Conservation (phyloP, 1,140 invertebrate species). For the Cydia amplana region DNA sequence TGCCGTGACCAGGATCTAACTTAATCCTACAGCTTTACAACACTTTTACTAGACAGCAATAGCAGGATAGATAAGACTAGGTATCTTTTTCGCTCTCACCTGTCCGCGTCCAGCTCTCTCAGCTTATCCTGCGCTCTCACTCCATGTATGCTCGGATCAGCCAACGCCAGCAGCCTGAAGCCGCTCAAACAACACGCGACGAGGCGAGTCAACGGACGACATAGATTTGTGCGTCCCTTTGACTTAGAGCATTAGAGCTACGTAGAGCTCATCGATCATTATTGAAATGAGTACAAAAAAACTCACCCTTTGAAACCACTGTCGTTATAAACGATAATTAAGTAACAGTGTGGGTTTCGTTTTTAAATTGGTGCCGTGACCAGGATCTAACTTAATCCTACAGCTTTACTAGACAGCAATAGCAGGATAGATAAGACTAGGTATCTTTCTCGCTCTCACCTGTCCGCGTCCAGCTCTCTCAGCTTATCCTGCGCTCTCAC, state of each 20-base stretch:
- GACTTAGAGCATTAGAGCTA: constrained; percentile 89
- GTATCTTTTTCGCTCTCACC: constrained; percentile 72
- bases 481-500: constrained; percentile 49
- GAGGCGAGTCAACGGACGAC: constrained; percentile 88
- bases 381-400: no score
- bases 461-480: constrained; percentile 60
- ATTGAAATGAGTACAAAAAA: no score
- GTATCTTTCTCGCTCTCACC: constrained; percentile 72
- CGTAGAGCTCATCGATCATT: constrained; percentile 84
- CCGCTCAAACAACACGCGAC: constrained; percentile 57
- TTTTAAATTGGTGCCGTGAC: no score
- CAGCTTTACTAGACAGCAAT: no score
- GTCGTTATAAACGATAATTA: no score
- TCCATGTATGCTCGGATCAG: constrained; percentile 92
- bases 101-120: constrained; percentile 60
- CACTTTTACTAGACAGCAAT: no score
- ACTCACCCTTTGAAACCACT: no score
- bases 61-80: no score
- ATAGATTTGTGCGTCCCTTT: constrained; percentile 97
- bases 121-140: constrained; percentile 49
- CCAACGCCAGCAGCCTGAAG: constrained; percentile 88
- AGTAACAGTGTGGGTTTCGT: no score
- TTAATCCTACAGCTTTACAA: no score
- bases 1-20: no score
- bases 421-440: no score